phyloP scores from a whole-genome alignment of 1,140 invertebrate genomes.

The Pteromalus puparum region DNA sequence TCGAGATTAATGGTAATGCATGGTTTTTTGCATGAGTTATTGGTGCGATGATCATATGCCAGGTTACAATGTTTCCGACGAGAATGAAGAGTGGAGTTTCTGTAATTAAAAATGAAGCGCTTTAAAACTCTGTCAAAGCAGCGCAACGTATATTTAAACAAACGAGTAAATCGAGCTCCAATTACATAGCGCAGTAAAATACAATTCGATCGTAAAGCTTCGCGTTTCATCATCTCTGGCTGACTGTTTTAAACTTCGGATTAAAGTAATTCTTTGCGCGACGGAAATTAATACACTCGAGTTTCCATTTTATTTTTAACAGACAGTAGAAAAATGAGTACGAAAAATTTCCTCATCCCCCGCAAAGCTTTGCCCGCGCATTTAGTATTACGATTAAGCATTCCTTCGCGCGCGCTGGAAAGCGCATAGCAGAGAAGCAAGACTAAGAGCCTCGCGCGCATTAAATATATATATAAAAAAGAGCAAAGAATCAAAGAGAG shows the following conservation, averaged over 20 bases:
- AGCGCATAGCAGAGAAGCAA: conserved; percentile 43
- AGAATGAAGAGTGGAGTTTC: too few species aligned
- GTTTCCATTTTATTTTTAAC: not conserved
- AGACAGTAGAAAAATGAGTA: not conserved
- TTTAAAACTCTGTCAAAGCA: too few species aligned
- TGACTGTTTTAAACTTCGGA: too few species aligned
- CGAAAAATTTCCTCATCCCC: not conserved
- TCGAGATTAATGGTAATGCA: not conserved
- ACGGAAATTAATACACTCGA: not conserved
- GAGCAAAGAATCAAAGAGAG: conserved; percentile 40
- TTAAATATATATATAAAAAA: not conserved
- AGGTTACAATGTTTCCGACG: too few species aligned
- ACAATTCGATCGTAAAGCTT: too few species aligned
- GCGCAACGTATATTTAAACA: too few species aligned
- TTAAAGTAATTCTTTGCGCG: not conserved
- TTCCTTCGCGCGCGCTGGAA: conserved; percentile 44
- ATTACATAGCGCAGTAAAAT: too few species aligned
- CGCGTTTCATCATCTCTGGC: too few species aligned
- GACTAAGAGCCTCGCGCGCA: conserved; percentile 50
- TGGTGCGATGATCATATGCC: too few species aligned
- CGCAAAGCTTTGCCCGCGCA: not conserved
- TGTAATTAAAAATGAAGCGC: too few species aligned
- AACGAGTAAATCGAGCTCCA: too few species aligned
- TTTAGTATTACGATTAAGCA: conserved; percentile 48
- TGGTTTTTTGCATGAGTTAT: not conserved